Evolutionary conservation across 2,113 vertebrate genomes (phyloP), one percentile per base, ranked within the genome.

Genomic region (rat (Rattus norvegicus)): DNA sequence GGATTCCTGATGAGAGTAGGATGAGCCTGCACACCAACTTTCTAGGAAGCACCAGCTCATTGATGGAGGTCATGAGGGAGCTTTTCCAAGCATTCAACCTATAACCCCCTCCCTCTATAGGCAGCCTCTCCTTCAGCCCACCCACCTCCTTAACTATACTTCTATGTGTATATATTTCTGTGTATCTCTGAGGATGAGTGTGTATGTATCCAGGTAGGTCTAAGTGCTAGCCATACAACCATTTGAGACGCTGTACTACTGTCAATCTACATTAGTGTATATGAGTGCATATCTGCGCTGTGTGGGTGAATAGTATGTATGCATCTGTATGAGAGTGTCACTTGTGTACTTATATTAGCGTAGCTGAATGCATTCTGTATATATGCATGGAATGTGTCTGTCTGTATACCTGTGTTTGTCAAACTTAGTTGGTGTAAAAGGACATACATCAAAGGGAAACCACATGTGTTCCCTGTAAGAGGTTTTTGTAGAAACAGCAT

Each of bases 211-310:
- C 19, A 67, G 22, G 43, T 95, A 93, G 75, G 43, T 92, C 61
- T 93, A 16, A 61, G 16, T 96, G 72, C 16, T 69, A 16, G 16
- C 30, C 39, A 49, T 93, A 86, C 11, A 81, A 47, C 69, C 56
- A 63, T n/a, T 84, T 73, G 59, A 95, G 54, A 85, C 89, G 56
- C 63, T 96, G n/a, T 88, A 80, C 76, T 16, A 0, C 20, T 97
- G 93, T 92, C 94, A 95, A 61, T 97, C 36, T 91, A 47, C 70
- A 86, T 52, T 61, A 63, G 22, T 96, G 26, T 94, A 39, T 91
- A 39, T 83, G 93, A 75, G 49, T 72, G 43, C 83, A 22, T 92
- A 67, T 77, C 69, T 87, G 56, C 30, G n/a, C 47, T 4, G 7
- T 95, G 24, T 75, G 93, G 36, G 61, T 87, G 63, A 30, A 22